Evolutionary conservation across 2,888 invertebrate species (phyloP).

Genomic region (Xestoiulus laeticollis): DNA sequence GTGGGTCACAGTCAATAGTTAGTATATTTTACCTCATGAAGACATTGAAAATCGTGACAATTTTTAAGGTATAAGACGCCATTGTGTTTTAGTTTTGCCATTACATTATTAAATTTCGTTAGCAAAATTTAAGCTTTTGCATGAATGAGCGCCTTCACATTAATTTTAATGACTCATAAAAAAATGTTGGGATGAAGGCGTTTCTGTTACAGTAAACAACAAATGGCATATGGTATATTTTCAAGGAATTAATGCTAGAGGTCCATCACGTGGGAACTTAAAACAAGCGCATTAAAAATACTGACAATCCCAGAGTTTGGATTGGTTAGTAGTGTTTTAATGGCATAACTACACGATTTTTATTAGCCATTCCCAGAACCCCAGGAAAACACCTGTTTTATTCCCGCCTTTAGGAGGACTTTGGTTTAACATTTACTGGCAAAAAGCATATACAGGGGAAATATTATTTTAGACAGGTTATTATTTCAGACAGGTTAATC

Average conservation of each 20-base stretch:
- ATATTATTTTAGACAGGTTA: too few relatives aligned
- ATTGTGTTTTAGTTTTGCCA: too few relatives aligned
- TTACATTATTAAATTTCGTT: too few relatives aligned
- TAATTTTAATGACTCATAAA: background rate
- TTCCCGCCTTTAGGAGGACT: background rate
- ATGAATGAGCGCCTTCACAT: background rate
- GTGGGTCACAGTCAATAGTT: background rate
- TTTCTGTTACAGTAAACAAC: background rate
- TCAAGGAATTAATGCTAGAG: background rate
- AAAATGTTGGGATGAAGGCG: background rate
- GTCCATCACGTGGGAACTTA: background rate
- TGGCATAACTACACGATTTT: background rate
- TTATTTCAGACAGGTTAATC: too few relatives aligned
- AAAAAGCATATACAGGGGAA: too few relatives aligned
- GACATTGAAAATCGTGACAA: too few relatives aligned
- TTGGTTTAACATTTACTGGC: background rate
- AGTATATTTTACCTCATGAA: too few relatives aligned
- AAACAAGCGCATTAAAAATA: background rate
- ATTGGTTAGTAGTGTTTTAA: constrained; percentile 15
- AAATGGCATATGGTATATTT: background rate
- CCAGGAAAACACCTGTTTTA: background rate
- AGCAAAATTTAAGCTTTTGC: too few relatives aligned
- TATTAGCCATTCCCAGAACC: background rate
- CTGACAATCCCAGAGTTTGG: background rate
- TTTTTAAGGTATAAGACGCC: too few relatives aligned